A percentile compares a stretch with the other conserved stretches of the same genome.
Conservation (phyloP, 2,113 vertebrate species). For the Pachycephala philippinensis region DNA sequence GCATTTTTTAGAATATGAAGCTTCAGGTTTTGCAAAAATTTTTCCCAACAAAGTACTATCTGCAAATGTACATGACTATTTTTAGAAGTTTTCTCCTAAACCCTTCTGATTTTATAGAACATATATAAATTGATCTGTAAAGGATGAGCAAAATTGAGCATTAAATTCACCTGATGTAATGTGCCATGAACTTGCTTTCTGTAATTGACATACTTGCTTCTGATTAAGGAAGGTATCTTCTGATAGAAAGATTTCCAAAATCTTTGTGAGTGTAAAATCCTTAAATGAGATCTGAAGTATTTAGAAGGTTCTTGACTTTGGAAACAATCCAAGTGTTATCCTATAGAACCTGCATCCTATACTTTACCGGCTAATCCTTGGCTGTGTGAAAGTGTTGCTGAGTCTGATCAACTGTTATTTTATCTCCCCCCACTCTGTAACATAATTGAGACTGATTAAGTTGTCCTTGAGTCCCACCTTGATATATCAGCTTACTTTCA, state of each 20-base stretch:
- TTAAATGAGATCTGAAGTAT: background rate
- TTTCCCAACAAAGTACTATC: background rate
- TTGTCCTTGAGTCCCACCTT: conserved; percentile 43
- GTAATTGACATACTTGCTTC: background rate
- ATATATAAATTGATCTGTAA: background rate
- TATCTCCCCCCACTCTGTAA: background rate
- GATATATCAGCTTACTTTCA: background rate
- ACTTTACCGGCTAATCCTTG: background rate
- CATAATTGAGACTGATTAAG: conserved; percentile 37
- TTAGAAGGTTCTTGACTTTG: background rate
- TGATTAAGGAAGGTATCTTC: background rate
- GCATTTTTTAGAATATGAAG: background rate
- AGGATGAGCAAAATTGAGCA: background rate
- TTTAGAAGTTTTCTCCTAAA: background rate
- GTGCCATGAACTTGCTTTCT: background rate
- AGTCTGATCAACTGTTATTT: background rate
- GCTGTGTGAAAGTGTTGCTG: background rate
- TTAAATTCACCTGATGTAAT: background rate
- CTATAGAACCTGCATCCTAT: background rate
- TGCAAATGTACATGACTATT: background rate
- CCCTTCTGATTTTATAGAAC: background rate
- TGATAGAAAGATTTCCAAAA: background rate
- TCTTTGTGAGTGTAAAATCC: background rate
- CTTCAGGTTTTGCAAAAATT: background rate
- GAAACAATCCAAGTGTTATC: background rate